Conservation (phyloP, 2,113 vertebrate species). For the Nothobranchius kuhntae region DNA sequence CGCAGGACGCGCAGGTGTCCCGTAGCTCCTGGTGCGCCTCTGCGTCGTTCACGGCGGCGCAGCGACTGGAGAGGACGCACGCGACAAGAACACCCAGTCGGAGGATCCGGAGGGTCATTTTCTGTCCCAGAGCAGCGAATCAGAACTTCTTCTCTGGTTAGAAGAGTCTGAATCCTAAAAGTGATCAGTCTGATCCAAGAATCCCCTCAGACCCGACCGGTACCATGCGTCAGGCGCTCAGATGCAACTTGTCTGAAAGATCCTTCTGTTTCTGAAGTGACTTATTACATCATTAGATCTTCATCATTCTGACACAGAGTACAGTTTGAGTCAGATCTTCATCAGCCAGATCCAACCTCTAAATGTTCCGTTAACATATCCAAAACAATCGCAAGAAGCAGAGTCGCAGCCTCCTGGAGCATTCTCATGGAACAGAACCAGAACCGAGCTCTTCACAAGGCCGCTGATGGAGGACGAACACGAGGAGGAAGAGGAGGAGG, state of each 20-base stretch:
- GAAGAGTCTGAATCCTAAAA: conserved; percentile 12
- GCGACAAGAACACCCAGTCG: conserved; percentile 66
- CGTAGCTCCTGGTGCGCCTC: conserved; percentile 73
- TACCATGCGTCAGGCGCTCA: background rate
- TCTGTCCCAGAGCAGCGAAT: conserved; percentile 45
- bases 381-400: conserved; percentile 35
- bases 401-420: conserved; percentile 7
- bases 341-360: conserved; percentile 19
- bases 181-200: background rate
- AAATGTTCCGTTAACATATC: conserved; percentile 32
- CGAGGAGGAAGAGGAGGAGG: conserved; percentile 33
- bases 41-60: conserved; percentile 79
- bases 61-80: conserved; percentile 67
- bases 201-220: conserved; percentile 18
- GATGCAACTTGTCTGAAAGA: background rate
- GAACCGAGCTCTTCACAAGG: conserved; percentile 13
- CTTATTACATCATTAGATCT: conserved; percentile 2
- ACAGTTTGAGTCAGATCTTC: background rate
- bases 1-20: conserved; percentile 90
- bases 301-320: background rate
- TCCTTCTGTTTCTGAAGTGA: background rate
- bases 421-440: conserved; percentile 2
- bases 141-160: conserved; percentile 17
- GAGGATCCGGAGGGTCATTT: conserved; percentile 73
- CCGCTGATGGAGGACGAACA: background rate